Conservation (phyloP, 2,797 vertebrate species). For the Tarsius wallacei region DNA sequence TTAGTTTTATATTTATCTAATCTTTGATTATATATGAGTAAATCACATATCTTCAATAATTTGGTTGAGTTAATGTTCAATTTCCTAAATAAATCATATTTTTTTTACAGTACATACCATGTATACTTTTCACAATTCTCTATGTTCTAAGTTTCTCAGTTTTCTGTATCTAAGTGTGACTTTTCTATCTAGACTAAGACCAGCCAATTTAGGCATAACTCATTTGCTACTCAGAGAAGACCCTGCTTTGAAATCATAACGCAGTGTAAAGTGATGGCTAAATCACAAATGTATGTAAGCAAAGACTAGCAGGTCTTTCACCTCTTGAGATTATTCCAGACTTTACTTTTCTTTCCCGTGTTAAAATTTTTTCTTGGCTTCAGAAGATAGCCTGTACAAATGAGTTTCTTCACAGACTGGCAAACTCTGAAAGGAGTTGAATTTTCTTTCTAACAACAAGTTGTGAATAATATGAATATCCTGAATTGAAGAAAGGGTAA, state of each 20-base stretch:
- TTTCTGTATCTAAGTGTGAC: neutral
- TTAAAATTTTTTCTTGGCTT: conserved; percentile 31
- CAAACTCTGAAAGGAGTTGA: neutral
- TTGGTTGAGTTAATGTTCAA: neutral
- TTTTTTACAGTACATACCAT: neutral
- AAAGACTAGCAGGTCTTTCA: neutral
- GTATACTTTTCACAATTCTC: neutral
- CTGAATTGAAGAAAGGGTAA: neutral
- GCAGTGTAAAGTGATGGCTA: neutral
- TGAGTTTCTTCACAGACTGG: neutral
- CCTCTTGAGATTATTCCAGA: neutral
- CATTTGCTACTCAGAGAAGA: conserved; percentile 9
- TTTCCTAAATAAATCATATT: conserved; percentile 41
- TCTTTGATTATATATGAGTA: neutral
- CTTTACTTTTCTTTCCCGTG: neutral
- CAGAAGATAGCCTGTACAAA: neutral
- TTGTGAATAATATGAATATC: neutral
- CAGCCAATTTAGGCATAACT: neutral
- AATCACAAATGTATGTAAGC: neutral
- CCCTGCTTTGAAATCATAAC: neutral
- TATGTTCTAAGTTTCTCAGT: neutral
- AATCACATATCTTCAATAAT: neutral
- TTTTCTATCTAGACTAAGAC: neutral
- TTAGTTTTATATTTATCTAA: neutral
- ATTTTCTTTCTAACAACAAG: conserved; percentile 20